Conservation (phyloP, 2,888 invertebrate species). For the Drosophila pegasa region DNA sequence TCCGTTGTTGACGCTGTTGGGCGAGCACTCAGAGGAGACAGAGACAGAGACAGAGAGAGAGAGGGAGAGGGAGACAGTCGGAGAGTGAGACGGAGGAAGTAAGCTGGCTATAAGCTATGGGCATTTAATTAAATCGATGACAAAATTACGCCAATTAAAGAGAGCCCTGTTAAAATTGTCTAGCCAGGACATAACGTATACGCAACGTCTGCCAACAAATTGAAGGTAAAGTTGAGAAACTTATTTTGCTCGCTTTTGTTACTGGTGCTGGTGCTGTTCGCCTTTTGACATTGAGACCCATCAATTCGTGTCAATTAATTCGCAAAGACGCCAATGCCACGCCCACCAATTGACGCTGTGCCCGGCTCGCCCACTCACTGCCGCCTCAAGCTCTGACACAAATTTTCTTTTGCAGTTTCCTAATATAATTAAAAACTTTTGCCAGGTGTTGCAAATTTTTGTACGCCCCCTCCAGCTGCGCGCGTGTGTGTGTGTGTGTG, state of each 20-base stretch:
- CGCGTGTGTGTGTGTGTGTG: conserved; percentile 26
- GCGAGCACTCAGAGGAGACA: conserved; percentile 18
- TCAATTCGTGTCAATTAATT: conserved; percentile 83
- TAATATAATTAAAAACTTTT: conserved; percentile 84
- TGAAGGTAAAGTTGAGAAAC: conserved; percentile 73
- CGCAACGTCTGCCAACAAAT: conserved; percentile 70
- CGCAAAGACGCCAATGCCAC: conserved; percentile 65
- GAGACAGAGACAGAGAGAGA: neutral
- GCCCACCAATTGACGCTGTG: conserved; percentile 43
- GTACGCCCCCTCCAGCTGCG: conserved; percentile 31
- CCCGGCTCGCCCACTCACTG: neutral
- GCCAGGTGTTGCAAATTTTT: conserved; percentile 80
- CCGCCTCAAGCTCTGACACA: conserved; percentile 53
- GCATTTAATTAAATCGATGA: conserved; percentile 79
- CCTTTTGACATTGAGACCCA: conserved; percentile 82
- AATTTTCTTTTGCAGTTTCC: conserved; percentile 71
- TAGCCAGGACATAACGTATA: conserved; percentile 66
- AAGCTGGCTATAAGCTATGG: conserved; percentile 63
- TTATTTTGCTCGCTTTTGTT: conserved; percentile 42
- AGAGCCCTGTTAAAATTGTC: conserved; percentile 74
- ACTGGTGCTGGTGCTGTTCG: conserved; percentile 40
- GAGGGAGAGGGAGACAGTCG: conserved; percentile 1
- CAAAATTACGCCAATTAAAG: conserved; percentile 81
- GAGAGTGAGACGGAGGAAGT: neutral
- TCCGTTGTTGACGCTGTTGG: conserved; percentile 71